Percentiles rank a stretch among this genome's conserved stretches.
Evolutionary conservation across 2,888 invertebrate genomes (phyloP).

Genomic region (Chalcis sispes): DNA sequence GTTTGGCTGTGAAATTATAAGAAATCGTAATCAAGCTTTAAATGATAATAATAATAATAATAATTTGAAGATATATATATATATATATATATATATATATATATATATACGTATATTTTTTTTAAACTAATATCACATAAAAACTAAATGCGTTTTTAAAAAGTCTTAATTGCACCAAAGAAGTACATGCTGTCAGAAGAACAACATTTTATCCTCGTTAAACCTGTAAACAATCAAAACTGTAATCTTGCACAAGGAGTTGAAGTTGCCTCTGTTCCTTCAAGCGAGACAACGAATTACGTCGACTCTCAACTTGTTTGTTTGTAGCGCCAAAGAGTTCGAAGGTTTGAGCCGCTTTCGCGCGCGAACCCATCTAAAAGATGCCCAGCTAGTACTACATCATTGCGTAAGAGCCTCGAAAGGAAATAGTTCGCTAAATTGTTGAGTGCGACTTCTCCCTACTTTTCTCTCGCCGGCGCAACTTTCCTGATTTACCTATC

Average conservation of each 20-base stretch:
- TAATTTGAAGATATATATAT: too few relatives aligned
- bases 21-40: too few relatives aligned
- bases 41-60: too few relatives aligned
- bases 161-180: too few relatives aligned
- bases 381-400: not conserved
- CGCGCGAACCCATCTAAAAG: not conserved
- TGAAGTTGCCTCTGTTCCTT: conserved; percentile 11
- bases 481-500: too few relatives aligned
- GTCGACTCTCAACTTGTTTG: conserved; percentile 19
- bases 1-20: too few relatives aligned
- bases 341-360: not conserved
- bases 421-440: not conserved
- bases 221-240: not conserved
- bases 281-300: conserved; percentile 18
- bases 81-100: too few relatives aligned
- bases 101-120: too few relatives aligned
- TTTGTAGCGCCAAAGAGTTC: conserved; percentile 12
- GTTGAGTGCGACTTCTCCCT: not conserved
- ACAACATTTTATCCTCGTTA: conserved; percentile 24
- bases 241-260: conserved; percentile 14
- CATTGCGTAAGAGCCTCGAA: not conserved
- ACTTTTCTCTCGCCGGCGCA: not conserved
- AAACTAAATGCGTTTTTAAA: too few relatives aligned
- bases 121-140: too few relatives aligned
- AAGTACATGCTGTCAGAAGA: not conserved